These are phyloP conservation scores for Rhopalosiphum maidis DNA, from an alignment of 1,140 invertebrate genomes.

Conservation along the genomic window DNA sequence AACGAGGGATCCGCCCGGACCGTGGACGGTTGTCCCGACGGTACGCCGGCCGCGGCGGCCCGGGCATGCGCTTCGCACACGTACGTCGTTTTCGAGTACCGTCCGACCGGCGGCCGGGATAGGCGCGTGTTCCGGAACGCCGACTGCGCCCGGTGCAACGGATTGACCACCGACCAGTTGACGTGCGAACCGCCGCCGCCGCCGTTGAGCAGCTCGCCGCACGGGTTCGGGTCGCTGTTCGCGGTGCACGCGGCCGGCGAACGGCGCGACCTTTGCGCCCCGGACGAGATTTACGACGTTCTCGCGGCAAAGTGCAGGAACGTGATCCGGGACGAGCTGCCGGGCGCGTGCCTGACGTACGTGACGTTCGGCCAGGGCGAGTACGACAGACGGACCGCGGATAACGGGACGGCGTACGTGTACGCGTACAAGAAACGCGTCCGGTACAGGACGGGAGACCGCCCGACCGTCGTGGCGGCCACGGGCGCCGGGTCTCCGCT, in stretches of 20 bases:
- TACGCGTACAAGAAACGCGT: constrained; percentile 37
- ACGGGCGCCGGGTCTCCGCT: neutral
- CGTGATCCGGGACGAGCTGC: constrained; percentile 25
- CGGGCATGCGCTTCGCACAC: neutral
- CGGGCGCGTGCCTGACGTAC: neutral
- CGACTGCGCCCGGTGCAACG: constrained; percentile 54
- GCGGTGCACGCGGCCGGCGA: neutral
- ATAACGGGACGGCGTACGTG: constrained; percentile 14
- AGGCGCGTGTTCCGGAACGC: constrained; percentile 28
- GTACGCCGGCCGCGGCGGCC: neutral
- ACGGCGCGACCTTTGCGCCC: neutral
- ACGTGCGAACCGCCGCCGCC: neutral
- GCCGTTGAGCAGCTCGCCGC: neutral
- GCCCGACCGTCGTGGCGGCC: neutral
- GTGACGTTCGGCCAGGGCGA: neutral
- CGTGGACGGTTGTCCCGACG: constrained; percentile 18
- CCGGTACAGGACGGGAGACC: neutral
- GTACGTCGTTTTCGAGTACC: neutral
- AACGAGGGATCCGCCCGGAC: neutral
- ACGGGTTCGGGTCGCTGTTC: neutral
- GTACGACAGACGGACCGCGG: neutral
- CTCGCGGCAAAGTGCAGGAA: neutral
- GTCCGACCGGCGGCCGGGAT: no score
- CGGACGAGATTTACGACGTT: constrained; percentile 20
- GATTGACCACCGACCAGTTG: neutral